Percentiles rank a stretch among this genome's conserved stretches.
Evolutionary conservation across 2,113 vertebrate genomes (phyloP).

Genomic region (Crotalus horridus): DNA sequence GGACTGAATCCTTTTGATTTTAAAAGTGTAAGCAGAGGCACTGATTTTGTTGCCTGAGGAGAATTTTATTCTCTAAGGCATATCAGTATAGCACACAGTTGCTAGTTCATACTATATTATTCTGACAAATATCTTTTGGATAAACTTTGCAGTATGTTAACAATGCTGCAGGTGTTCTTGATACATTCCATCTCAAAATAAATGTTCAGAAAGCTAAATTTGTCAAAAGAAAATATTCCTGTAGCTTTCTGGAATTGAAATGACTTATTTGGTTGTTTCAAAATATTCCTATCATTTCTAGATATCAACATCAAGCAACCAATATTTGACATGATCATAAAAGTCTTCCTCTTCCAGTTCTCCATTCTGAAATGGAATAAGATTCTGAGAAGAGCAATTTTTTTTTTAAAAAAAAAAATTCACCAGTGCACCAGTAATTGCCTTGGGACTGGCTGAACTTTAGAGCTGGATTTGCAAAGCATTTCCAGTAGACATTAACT

Average conservation of each 20-base stretch:
- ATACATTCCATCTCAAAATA: neutral
- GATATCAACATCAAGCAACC: neutral
- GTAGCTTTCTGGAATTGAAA: neutral
- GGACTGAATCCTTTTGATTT: neutral
- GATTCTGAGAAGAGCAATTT: conserved; percentile 20
- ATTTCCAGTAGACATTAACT: too few relatives aligned
- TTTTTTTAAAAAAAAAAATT: conserved; percentile 7
- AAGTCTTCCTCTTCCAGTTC: conserved; percentile 31
- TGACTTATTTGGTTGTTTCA: neutral
- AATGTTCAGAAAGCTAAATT: conserved; percentile 9
- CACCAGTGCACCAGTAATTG: conserved; percentile 37
- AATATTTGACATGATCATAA: conserved; percentile 9
- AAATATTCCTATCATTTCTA: conserved; percentile 1
- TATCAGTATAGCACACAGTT: neutral
- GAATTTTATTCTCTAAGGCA: conserved; percentile 3
- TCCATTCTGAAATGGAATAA: conserved; percentile 40
- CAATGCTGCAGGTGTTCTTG: conserved; percentile 2
- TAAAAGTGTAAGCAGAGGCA: neutral
- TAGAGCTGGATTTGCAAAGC: too few relatives aligned
- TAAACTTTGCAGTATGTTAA: conserved; percentile 6
- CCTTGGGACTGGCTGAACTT: too few relatives aligned
- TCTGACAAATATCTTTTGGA: neutral
- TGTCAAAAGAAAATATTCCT: neutral
- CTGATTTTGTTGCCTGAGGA: conserved; percentile 12
- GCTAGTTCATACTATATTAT: neutral